phyloP scores from a whole-genome alignment of 2,888 invertebrate genomes.

The Lamellibrachia satsuma region DNA sequence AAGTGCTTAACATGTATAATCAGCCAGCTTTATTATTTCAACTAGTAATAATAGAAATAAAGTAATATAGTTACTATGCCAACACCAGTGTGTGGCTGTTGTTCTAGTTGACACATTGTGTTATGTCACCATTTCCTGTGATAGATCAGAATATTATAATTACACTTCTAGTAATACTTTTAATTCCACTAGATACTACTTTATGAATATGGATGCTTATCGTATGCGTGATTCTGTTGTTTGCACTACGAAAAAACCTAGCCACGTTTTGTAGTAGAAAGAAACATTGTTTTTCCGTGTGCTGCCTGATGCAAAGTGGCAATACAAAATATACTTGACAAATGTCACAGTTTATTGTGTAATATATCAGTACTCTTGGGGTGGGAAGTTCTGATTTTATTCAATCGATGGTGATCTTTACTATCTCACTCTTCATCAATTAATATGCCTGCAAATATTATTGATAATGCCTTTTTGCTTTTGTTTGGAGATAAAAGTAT shows the following conservation, averaged over 20 bases:
- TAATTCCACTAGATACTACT: too few relatives aligned
- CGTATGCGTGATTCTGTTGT: too few relatives aligned
- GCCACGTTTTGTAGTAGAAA: too few relatives aligned
- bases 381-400: not conserved
- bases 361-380: not conserved
- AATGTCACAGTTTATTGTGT: not conserved
- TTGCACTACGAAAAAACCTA: too few relatives aligned
- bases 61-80: not conserved
- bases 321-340: not conserved
- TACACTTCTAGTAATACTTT: too few relatives aligned
- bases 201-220: too few relatives aligned
- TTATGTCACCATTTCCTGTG: not conserved
- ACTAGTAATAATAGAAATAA: not conserved
- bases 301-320: too few relatives aligned
- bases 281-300: too few relatives aligned
- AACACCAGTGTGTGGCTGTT: not conserved
- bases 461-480: not conserved
- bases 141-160: too few relatives aligned
- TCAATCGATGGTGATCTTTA: not conserved
- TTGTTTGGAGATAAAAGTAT: not conserved
- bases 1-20: not conserved
- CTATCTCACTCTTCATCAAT: not conserved
- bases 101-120: not conserved
- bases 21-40: not conserved
- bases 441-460: not conserved